Evolutionary conservation across 2,113 vertebrate genomes (phyloP).

Genomic region (Toxotes jaculatrix): DNA sequence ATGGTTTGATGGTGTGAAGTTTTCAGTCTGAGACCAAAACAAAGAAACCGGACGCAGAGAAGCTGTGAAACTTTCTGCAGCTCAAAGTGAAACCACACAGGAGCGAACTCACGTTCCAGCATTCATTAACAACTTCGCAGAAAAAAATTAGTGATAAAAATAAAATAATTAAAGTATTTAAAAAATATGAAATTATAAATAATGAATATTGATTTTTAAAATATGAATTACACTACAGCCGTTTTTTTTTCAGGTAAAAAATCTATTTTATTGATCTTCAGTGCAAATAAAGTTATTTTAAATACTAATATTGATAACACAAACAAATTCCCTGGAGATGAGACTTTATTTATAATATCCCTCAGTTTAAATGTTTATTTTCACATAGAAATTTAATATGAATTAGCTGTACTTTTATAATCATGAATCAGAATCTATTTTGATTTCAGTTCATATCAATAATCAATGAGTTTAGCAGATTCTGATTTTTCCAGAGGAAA

Average conservation of each 20-base stretch:
- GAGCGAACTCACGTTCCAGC: rapidly evolving
- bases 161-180: not conserved
- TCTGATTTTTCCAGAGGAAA: not conserved
- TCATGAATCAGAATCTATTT: not conserved
- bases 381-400: not conserved
- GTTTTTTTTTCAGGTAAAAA: not conserved
- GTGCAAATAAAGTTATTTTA: conserved; percentile 26
- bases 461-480: conserved; percentile 9
- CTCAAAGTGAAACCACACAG: not conserved
- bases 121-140: not conserved
- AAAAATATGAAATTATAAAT: not conserved
- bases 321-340: conserved; percentile 2
- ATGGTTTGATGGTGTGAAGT: not conserved
- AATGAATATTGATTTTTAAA: not conserved
- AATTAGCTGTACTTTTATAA: conserved; percentile 25
- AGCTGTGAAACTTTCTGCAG: too few relatives aligned
- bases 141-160: not conserved
- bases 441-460: conserved; percentile 6
- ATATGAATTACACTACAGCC: not conserved
- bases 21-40: conserved; percentile 19
- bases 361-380: not conserved
- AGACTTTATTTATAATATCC: not conserved
- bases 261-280: conserved; percentile 17
- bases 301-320: not conserved
- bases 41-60: conserved; percentile 18